phyloP scores from a whole-genome alignment of 2,113 vertebrate species.

The Mirza zaza region DNA sequence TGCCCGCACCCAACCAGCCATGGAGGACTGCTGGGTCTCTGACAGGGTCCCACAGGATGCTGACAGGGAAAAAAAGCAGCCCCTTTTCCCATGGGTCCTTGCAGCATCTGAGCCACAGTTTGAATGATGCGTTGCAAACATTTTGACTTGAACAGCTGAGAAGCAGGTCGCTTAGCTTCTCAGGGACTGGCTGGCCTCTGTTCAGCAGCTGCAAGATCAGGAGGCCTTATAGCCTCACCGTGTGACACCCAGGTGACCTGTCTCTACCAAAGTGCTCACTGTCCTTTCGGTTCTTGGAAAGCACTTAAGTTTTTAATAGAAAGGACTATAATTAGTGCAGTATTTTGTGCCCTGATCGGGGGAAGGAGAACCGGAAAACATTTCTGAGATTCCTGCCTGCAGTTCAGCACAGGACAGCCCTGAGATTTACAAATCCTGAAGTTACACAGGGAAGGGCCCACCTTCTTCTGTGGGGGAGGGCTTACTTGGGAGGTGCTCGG shows the following conservation, averaged over 20 bases:
- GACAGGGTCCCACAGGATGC: neutral
- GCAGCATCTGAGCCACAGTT: neutral
- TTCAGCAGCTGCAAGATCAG: neutral
- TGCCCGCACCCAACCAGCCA: neutral
- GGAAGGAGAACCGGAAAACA: neutral
- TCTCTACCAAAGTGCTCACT: conserved; percentile 62
- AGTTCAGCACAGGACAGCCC: neutral
- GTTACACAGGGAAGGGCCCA: neutral
- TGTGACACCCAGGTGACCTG: conserved; percentile 64
- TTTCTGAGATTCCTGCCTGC: neutral
- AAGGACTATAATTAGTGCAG: conserved; percentile 68
- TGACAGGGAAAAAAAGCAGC: rapidly evolving
- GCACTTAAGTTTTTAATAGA: conserved; percentile 50
- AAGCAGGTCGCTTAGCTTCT: neutral
- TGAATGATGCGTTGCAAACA: neutral
- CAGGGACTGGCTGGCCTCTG: neutral
- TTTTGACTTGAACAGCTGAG: neutral
- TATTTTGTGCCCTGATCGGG: neutral
- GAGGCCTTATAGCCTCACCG: conserved; percentile 21
- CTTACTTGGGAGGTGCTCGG: neutral
- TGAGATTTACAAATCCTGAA: neutral
- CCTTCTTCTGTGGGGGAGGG: neutral
- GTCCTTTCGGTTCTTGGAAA: conserved; percentile 52
- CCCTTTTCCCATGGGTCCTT: neutral
- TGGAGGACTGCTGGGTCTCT: neutral